phyloP scores from a whole-genome alignment of 2,113 vertebrate genomes.

The Tiliqua scincoides region DNA sequence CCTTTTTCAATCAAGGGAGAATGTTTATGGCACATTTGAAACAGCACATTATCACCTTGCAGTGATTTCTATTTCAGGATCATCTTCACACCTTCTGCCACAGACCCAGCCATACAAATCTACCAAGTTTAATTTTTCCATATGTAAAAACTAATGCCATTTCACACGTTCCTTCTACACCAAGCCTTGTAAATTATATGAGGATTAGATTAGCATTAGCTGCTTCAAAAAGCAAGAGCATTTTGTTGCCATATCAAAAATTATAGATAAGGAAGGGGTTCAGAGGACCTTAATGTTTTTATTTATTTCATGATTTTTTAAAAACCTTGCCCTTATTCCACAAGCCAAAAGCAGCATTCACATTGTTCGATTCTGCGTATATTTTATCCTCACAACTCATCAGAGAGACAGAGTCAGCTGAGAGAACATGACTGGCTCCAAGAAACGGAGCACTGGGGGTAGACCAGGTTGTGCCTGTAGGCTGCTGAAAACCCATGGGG shows the following conservation, averaged over 20 bases:
- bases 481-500: no score
- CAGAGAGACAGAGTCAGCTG: no score
- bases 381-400: no score
- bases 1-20: background rate
- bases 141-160: background rate
- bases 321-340: no score
- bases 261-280: background rate
- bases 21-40: conserved; percentile 12
- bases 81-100: conserved; percentile 20
- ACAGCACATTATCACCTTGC: conserved; percentile 14
- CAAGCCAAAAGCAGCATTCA: no score
- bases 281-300: no score
- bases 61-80: conserved; percentile 16
- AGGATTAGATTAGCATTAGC: conserved; percentile 7
- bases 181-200: background rate
- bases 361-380: no score
- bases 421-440: no score
- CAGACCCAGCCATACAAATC: conserved; percentile 14
- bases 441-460: no score
- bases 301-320: no score
- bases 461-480: no score
- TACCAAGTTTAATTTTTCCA: conserved; percentile 24
- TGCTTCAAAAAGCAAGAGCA: background rate
- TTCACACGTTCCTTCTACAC: conserved; percentile 1
- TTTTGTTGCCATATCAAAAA: background rate